Evolutionary conservation across 2,797 vertebrate genomes (phyloP).

Genomic region (Cynopterus sphinx): DNA sequence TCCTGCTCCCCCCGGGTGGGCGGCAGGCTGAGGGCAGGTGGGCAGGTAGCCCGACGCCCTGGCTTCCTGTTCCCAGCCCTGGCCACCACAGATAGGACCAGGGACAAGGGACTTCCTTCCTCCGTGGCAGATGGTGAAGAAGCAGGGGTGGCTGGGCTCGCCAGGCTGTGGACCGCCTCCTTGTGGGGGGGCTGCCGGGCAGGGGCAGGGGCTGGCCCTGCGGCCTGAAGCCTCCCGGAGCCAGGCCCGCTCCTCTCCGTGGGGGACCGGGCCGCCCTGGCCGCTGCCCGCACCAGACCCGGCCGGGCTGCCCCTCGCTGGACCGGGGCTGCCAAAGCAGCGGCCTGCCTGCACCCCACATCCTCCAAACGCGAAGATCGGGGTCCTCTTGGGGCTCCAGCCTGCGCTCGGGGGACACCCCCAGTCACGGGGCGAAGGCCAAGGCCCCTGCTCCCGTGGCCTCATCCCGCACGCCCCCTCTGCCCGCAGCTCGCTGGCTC

Average conservation of each 20-base stretch:
- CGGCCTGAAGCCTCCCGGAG: not conserved
- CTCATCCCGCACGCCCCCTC: rapidly evolving
- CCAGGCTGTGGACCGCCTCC: not conserved
- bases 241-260: rapidly evolving
- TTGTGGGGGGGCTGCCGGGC: rapidly evolving
- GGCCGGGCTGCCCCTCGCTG: not conserved
- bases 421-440: rapidly evolving
- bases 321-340: rapidly evolving
- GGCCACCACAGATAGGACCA: not conserved
- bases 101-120: not conserved
- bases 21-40: not conserved
- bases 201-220: not conserved
- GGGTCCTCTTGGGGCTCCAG: not conserved
- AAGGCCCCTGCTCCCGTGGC: rapidly evolving
- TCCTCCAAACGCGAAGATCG: not conserved
- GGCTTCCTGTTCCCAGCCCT: not conserved
- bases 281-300: rapidly evolving
- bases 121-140: not conserved
- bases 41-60: not conserved
- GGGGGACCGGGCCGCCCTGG: not conserved
- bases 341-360: rapidly evolving
- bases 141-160: not conserved
- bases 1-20: not conserved
- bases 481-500: no score
- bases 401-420: no score